A percentile compares a stretch with the other conserved stretches of the same genome.
phyloP scores from a whole-genome alignment of 2,888 invertebrate genomes.

The Cheiracanthium punctorium region DNA sequence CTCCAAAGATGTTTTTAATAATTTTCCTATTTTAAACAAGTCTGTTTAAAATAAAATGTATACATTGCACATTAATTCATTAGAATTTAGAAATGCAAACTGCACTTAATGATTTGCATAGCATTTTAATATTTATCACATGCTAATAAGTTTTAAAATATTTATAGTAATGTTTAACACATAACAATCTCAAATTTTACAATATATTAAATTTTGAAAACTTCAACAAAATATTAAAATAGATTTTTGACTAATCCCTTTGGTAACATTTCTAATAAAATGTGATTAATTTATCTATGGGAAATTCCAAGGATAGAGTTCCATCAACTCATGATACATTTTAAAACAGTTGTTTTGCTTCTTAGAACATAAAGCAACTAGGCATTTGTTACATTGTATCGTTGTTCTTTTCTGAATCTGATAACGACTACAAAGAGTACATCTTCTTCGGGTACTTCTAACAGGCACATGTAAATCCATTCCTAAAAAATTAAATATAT shows the following conservation, averaged over 20 bases:
- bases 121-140: no score
- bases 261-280: neutral
- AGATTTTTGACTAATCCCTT: neutral
- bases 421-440: conserved; percentile 63
- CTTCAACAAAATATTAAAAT: neutral
- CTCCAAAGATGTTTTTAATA: no score
- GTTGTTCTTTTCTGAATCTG: conserved; percentile 63
- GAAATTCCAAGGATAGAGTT: conserved; percentile 1
- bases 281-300: neutral
- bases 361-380: conserved; percentile 61
- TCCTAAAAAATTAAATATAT: neutral
- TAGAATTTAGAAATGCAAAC: no score
- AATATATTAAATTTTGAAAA: neutral
- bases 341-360: conserved; percentile 65
- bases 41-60: no score
- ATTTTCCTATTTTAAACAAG: no score
- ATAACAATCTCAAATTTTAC: no score
- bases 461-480: conserved; percentile 63
- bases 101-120: no score
- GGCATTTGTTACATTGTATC: conserved; percentile 59
- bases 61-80: no score
- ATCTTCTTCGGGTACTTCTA: conserved; percentile 56
- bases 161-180: no score
- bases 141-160: no score
- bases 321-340: conserved; percentile 56